Base-by-base conservation (phyloP, 2,113 vertebrate genomes). In the Paradisaea rubra region DNA sequence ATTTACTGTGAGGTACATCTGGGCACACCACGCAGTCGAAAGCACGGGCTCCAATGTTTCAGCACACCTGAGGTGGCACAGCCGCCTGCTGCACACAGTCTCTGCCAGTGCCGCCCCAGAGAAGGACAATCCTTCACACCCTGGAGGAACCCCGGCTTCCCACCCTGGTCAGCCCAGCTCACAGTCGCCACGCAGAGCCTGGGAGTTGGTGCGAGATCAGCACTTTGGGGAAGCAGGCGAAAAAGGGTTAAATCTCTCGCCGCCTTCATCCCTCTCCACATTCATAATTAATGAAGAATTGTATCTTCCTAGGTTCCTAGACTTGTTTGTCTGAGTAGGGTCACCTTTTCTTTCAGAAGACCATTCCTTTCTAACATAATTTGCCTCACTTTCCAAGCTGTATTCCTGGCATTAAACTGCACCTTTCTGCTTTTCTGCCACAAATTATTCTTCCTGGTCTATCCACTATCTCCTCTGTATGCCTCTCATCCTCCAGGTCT, bases 1-100 rank as follows among this genome's bases (percentile, higher is more conserved):
- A 1, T 52, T 81, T 87, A 23, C n/a, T 31, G 0, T 2, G 1
- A 54, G 27, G 20, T 20, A 5, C n/a, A 53, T 22, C n/a, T 60
- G 28, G 18, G 24, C 31, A 76, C 21, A 49, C 44, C 20, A 21
- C 15, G 25, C 57, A 68, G 41, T 47, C 9, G 28, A 59, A 82
- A 84, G n/a, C 3, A 0, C 2, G 22, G 15, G 19, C 53, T 92
- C 25, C 28, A 28, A 1, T 19, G 24, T 64, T 68, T 14, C 17
- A 73, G 59, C 10, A 27, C 20, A n/a, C 11, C 37, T 42, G 13
- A 44, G 52, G 31, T 5, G 5, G 31, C 49, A 56, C 25, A 52
- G 53, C n/a, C 92, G 39, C 33, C 47, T 63, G 39, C 28, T 59
- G 53, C n/a, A 56, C 33, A 57, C 10, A 35, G 49, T 47, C 76